Evolutionary conservation across 2,888 invertebrate species (phyloP).

Genomic region (Amphipyra berbera): DNA sequence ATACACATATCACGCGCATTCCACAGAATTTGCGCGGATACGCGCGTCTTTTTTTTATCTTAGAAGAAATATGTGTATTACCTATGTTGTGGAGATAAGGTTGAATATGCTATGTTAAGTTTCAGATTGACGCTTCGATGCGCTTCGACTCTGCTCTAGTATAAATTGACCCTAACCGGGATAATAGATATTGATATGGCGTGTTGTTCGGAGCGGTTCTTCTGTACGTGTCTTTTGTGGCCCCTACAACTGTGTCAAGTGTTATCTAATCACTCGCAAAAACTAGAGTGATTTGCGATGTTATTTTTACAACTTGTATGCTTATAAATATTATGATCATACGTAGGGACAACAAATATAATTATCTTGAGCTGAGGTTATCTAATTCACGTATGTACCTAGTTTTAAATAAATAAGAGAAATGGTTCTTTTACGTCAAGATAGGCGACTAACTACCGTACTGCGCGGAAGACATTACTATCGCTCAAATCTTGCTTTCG

Average conservation of each 20-base stretch:
- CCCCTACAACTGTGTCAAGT: slow-evolving; percentile 21
- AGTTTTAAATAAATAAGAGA: slow-evolving; percentile 27
- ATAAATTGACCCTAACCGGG: no score
- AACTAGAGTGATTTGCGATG: slow-evolving; percentile 1
- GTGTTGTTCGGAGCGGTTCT: background rate
- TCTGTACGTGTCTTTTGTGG: background rate
- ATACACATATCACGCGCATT: no score
- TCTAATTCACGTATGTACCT: background rate
- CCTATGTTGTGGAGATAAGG: no score
- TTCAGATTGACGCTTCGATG: no score
- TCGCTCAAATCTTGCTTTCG: background rate
- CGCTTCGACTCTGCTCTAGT: no score
- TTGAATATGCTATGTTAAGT: no score
- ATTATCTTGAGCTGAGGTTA: slow-evolving; percentile 3
- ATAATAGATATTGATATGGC: background rate
- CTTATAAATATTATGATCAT: background rate
- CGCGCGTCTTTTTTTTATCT: no score
- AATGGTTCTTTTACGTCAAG: slow-evolving; percentile 10
- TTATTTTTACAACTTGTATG: background rate
- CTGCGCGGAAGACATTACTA: background rate
- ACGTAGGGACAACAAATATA: slow-evolving; percentile 4
- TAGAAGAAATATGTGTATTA: no score
- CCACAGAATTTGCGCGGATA: no score
- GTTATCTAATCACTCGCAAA: slow-evolving; percentile 29
- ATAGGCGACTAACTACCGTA: background rate